Percentiles rank a stretch among this genome's conserved stretches.
Evolutionary conservation across 2,888 invertebrate genomes (phyloP).

Genomic region (Plebejus melissa): DNA sequence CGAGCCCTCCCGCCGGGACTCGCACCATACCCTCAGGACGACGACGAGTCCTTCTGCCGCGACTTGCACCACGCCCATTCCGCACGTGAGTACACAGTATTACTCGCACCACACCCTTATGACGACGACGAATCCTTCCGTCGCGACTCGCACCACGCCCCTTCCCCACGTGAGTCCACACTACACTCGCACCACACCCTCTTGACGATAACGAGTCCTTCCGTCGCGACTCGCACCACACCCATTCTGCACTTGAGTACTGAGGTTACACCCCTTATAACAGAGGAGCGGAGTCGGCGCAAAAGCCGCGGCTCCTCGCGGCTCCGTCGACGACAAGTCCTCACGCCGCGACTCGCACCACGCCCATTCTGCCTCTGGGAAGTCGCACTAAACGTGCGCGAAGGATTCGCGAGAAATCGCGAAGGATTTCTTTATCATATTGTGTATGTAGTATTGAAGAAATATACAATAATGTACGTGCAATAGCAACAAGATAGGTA

Average conservation of each 20-base stretch:
- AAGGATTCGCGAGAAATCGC: no score
- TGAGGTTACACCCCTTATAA: no score
- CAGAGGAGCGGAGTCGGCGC: no score
- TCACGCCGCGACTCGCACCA: conserved; percentile 35
- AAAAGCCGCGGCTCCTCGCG: no score
- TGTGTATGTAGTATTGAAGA: no score
- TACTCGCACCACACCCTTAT: conserved; percentile 86
- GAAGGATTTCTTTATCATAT: no score
- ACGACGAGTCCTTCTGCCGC: conserved; percentile 80
- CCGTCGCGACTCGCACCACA: conserved; percentile 34
- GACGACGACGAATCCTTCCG: conserved; percentile 87
- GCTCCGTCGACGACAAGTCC: background rate
- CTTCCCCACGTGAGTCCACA: no score
- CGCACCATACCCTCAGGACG: conserved; percentile 90
- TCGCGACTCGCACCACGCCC: conserved; percentile 44
- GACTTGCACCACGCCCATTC: conserved; percentile 41
- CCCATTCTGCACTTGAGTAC: background rate
- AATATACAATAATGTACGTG: no score
- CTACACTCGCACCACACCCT: conserved; percentile 36
- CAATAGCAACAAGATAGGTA: no score
- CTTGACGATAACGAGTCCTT: conserved; percentile 19
- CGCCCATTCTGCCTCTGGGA: background rate
- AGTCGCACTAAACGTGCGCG: no score
- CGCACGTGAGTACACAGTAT: conserved; percentile 73
- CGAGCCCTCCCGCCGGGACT: conserved; percentile 66